Percentiles rank a stretch among this genome's conserved stretches.
phyloP scores from a whole-genome alignment of 2,113 vertebrate genomes.

The Perca fluviatilis region DNA sequence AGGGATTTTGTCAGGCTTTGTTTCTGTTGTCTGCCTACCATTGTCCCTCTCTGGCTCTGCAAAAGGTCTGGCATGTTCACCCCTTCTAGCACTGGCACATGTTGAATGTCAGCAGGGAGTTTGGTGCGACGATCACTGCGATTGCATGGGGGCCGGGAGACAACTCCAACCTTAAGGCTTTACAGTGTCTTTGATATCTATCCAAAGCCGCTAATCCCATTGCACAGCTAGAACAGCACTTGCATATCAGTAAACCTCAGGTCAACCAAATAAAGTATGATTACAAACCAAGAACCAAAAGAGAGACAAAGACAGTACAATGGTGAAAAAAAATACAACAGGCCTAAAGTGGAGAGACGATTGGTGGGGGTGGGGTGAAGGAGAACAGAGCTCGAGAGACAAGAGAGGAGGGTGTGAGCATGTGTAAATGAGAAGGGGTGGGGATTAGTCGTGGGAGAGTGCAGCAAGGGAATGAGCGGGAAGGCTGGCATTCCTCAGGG shows the following conservation, averaged over 20 bases:
- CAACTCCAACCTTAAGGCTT: conserved; percentile 33
- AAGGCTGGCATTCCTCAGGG: conserved; percentile 76
- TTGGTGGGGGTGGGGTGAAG: not conserved
- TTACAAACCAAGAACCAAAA: conserved; percentile 45
- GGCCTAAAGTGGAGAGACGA: conserved; percentile 9
- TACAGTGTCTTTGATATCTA: conserved; percentile 33
- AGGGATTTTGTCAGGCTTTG: conserved; percentile 47
- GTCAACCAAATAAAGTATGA: conserved; percentile 48
- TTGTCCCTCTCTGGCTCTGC: conserved; percentile 43
- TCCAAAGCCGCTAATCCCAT: conserved; percentile 55
- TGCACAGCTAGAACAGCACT: conserved; percentile 41
- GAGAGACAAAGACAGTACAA: conserved; percentile 22
- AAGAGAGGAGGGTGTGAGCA: conserved; percentile 58
- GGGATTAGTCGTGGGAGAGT: conserved; percentile 83
- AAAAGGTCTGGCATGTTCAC: conserved; percentile 40
- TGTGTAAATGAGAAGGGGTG: conserved; percentile 78
- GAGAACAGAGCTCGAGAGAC: conserved; percentile 33
- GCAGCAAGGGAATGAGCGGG: conserved; percentile 74
- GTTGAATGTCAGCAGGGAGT: conserved; percentile 31
- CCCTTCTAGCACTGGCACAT: conserved; percentile 16
- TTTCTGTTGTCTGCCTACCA: conserved; percentile 54
- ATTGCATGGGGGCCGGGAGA: conserved; percentile 11
- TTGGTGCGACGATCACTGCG: conserved; percentile 22
- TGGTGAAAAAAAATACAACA: conserved; percentile 50
- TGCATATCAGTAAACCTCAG: conserved; percentile 25